Percentiles rank a stretch among this genome's conserved stretches.
Evolutionary conservation across 2,797 vertebrate species (phyloP).

Genomic region (Varecia variegata): DNA sequence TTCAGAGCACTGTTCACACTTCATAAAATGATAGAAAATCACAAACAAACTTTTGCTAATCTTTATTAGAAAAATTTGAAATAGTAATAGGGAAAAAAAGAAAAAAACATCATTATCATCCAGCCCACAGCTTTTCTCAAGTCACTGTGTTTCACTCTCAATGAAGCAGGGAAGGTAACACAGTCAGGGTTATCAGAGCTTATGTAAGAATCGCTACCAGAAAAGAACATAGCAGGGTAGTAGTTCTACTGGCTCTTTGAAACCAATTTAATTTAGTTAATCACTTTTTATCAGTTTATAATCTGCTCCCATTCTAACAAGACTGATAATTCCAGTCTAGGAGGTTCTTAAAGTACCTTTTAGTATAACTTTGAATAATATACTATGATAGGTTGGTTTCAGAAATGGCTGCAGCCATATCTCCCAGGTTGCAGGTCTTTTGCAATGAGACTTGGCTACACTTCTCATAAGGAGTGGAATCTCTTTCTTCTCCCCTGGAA

Average conservation of each 20-base stretch:
- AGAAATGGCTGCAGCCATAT: background rate
- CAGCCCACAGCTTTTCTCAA: background rate
- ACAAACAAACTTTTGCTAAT: background rate
- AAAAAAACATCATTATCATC: background rate
- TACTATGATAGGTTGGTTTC: background rate
- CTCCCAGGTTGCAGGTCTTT: background rate
- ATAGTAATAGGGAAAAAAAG: background rate
- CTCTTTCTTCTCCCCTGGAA: background rate
- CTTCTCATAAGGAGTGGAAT: background rate
- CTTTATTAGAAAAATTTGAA: conserved; percentile 5
- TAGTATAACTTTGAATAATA: background rate
- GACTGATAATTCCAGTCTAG: background rate
- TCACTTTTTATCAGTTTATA: conserved; percentile 23
- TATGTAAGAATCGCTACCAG: background rate
- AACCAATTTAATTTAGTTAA: background rate
- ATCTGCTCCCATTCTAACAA: background rate
- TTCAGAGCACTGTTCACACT: background rate
- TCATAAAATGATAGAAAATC: background rate
- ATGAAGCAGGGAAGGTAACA: background rate
- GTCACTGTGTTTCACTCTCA: background rate
- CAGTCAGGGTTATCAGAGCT: background rate
- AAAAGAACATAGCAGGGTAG: background rate
- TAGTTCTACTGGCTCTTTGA: background rate
- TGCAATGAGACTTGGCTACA: background rate
- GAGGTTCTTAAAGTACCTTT: background rate